Evolutionary conservation across 2,113 vertebrate genomes (phyloP), one percentile per base, ranked within the genome.

Genomic region (Rhagologus leucostigma): DNA sequence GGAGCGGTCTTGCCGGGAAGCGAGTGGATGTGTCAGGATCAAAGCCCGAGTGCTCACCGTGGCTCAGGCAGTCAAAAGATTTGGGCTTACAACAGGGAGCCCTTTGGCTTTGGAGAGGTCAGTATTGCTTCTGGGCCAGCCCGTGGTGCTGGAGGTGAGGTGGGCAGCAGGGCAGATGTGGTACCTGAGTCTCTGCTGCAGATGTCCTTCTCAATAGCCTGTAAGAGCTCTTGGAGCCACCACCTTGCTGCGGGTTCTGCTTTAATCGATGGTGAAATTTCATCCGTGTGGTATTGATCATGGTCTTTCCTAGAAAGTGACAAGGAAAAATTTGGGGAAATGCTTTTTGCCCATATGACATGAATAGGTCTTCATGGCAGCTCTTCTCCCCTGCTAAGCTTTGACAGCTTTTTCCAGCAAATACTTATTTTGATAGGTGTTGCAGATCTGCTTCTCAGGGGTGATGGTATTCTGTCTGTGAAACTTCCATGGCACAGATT

Each of bases 301-400:
- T n/a, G 46, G 24, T 10, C 42, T 75, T 94, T 87, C 90, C 78
- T 85, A 49, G 82, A 75, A 84, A 84, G 53, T 21, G 16, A 32
- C 24, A 13, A 42, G 44, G 78, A 62, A 53, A 37, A 18, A 41
- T 44, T 11, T 14, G 60, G 65, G 47, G 27, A 44, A 67, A 23
- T 0, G 3, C 35, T 44, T 94, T 84, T 82, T 75, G 68, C 37
- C 47, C 1, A 0, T 35, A 3, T 49, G 35, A n/a, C 6, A 2
- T 9, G 24, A 39, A 6, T n/a, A 32, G 53, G 7, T 56, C 69
- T 87, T 49, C 9, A 7, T 37, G 26, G 52, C 64, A 35, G 13
- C 35, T 77, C 30, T 55, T 65, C 26, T 57, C 11, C 14, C 16
- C 63, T 39, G n/a, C 35, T 59, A 18, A 49, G 44, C 33, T 89